Evolutionary conservation across 2,113 vertebrate genomes (phyloP).

Genomic region (Anser cygnoides): DNA sequence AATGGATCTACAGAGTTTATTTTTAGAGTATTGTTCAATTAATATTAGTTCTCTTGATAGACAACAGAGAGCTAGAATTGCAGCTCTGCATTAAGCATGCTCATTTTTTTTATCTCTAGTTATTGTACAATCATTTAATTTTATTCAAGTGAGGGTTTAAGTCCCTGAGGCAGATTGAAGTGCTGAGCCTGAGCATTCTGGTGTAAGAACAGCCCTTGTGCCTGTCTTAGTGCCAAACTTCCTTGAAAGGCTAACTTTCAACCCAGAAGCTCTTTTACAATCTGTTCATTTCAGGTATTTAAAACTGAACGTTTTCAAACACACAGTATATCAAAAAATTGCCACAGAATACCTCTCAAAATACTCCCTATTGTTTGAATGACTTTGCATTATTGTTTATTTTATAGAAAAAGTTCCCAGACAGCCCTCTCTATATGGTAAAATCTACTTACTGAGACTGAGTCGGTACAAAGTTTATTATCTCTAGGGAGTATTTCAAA

Average conservation of each 20-base stretch:
- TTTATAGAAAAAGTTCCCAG: not conserved
- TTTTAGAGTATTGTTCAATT: slow-evolving; percentile 42
- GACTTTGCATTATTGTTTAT: not conserved
- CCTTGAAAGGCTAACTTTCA: not conserved
- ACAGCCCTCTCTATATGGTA: not conserved
- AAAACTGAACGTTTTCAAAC: not conserved
- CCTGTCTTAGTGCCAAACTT: not conserved
- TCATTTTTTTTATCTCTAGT: slow-evolving; percentile 44
- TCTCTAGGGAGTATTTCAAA: not conserved
- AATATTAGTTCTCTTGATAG: slow-evolving; percentile 34
- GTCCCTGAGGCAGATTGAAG: slow-evolving; percentile 42
- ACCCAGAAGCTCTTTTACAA: not conserved
- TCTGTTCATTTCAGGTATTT: not conserved
- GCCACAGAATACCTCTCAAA: not conserved
- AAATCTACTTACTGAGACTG: not conserved
- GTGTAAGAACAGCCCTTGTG: not conserved
- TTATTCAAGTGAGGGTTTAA: slow-evolving; percentile 57
- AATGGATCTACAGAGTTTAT: not conserved
- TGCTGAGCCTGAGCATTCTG: not conserved
- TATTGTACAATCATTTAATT: slow-evolving; percentile 61
- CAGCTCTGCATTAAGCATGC: slow-evolving; percentile 20
- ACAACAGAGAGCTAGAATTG: slow-evolving; percentile 4
- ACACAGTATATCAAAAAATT: not conserved
- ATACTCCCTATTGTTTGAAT: not conserved
- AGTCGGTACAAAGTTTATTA: not conserved